Evolutionary conservation across 2,888 invertebrate genomes (phyloP).

Genomic region (Caenorhabditis afra): DNA sequence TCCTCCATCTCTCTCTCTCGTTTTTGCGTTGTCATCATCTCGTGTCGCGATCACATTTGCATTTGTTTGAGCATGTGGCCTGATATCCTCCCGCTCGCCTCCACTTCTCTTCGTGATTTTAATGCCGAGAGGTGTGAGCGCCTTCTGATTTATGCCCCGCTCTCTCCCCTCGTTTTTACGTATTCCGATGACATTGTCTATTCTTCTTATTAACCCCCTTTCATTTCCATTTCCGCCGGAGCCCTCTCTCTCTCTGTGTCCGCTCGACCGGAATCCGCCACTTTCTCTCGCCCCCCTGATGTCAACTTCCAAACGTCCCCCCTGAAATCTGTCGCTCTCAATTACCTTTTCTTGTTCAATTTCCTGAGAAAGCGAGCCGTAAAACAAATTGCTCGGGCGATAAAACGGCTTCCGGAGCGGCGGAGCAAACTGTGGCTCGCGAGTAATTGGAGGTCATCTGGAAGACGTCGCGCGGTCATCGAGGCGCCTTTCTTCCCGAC

Average conservation of each 20-base stretch:
- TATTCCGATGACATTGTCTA: slow-evolving; percentile 6
- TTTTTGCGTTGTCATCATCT: slow-evolving; percentile 19
- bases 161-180: slow-evolving; percentile 4
- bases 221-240: slow-evolving; percentile 9
- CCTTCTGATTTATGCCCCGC: slow-evolving; percentile 29
- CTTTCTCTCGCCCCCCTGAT: not conserved
- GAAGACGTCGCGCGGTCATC: slow-evolving; percentile 46
- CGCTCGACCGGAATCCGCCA: slow-evolving; percentile 35
- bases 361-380: not conserved
- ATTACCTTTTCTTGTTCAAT: not conserved
- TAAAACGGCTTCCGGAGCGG: slow-evolving; percentile 10
- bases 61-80: slow-evolving; percentile 58
- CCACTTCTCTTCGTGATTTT: slow-evolving; percentile 25
- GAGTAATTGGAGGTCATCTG: slow-evolving; percentile 57
- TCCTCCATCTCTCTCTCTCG: slow-evolving; percentile 47
- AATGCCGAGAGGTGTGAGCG: slow-evolving; percentile 21
- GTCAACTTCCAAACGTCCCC: not conserved
- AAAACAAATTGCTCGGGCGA: slow-evolving; percentile 25
- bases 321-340: not conserved
- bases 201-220: slow-evolving; percentile 1
- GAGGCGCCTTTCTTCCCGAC: slow-evolving; percentile 39
- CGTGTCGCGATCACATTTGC: slow-evolving; percentile 56
- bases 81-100: slow-evolving; percentile 39
- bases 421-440: slow-evolving; percentile 19
- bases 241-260: slow-evolving; percentile 24